Percentiles rank a stretch among this genome's conserved stretches.
Conservation (phyloP, 2,797 vertebrate species). For the Dipus sagitta region DNA sequence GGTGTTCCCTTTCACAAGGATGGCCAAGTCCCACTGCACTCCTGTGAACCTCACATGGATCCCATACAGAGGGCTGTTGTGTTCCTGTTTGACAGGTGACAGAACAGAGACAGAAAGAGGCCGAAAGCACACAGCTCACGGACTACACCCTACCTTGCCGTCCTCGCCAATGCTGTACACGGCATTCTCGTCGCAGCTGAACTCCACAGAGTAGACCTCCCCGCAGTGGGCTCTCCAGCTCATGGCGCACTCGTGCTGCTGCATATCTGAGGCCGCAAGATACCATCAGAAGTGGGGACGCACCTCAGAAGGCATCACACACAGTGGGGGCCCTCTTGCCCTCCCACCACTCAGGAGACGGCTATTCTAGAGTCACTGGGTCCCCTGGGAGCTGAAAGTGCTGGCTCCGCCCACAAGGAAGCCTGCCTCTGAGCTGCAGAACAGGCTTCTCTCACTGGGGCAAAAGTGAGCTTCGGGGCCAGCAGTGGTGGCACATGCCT, state of each 20-base stretch:
- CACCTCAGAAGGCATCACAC: neutral
- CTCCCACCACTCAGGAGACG: neutral
- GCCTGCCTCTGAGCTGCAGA: neutral
- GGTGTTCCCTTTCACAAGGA: neutral
- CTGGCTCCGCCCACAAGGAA: neutral
- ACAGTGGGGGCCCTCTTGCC: neutral
- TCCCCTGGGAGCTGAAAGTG: neutral
- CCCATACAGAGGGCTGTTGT: neutral
- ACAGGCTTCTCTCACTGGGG: neutral
- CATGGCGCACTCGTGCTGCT: conserved; percentile 96
- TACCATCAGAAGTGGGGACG: rapidly evolving
- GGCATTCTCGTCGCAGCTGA: conserved; percentile 98
- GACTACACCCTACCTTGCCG: conserved; percentile 91
- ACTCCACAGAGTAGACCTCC: conserved; percentile 98
- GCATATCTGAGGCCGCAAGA: conserved; percentile 92
- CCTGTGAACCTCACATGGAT: neutral
- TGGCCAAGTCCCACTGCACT: neutral
- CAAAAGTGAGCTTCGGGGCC: neutral
- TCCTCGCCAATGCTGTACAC: conserved; percentile 98
- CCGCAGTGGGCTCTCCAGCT: conserved; percentile 97
- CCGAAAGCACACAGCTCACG: neutral
- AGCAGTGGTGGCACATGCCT: no score
- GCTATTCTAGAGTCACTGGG: neutral
- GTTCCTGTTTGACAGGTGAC: neutral
- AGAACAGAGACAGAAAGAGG: neutral